phyloP scores from a whole-genome alignment of 1,140 invertebrate species.

The Samia ricini region DNA sequence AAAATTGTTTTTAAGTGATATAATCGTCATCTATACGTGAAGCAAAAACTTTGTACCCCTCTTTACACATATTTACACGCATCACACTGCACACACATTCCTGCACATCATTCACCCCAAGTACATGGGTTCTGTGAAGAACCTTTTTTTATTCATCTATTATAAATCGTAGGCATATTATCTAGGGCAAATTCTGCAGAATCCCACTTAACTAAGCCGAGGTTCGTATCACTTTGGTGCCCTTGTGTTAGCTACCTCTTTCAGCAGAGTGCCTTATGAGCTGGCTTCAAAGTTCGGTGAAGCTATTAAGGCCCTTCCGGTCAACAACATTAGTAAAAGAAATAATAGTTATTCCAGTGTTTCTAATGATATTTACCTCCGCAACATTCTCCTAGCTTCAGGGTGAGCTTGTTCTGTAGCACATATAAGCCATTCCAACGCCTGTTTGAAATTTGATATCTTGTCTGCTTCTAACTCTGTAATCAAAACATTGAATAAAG shows the following conservation, averaged over 20 bases:
- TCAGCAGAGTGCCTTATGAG: neutral
- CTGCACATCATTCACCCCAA: no score
- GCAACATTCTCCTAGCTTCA: constrained; percentile 89
- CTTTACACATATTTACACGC: no score
- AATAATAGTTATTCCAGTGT: neutral
- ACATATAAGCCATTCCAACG: constrained; percentile 92
- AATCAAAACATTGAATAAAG: constrained; percentile 16
- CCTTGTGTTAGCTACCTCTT: neutral
- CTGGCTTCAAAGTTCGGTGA: no score
- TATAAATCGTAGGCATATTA: constrained; percentile 2
- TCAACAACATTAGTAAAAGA: neutral
- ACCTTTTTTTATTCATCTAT: no score
- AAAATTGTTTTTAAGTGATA: no score
- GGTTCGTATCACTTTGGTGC: no score
- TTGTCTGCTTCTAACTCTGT: constrained; percentile 76
- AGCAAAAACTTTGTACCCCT: no score
- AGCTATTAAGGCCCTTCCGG: no score
- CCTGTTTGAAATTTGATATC: constrained; percentile 78
- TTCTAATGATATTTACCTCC: constrained; percentile 75
- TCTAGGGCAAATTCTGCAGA: neutral
- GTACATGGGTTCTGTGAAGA: no score
- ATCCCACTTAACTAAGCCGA: neutral
- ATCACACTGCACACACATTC: no score
- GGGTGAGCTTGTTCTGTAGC: constrained; percentile 93
- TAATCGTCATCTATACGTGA: no score